These are phyloP conservation scores for Bubo bubo DNA, from an alignment of 2,113 vertebrate genomes.

Conservation along the genomic window DNA sequence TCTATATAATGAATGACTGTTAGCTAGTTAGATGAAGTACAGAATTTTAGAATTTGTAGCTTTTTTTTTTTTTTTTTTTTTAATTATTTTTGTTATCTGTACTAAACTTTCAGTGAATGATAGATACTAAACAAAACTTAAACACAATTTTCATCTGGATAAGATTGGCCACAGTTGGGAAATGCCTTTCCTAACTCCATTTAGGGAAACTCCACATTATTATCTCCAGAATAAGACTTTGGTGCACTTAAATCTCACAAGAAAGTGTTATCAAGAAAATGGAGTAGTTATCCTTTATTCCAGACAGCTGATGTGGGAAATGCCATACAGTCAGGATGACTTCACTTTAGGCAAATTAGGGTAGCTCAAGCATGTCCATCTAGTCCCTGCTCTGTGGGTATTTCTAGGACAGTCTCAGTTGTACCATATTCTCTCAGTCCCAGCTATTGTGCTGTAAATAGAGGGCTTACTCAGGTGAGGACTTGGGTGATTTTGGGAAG, in stretches of 20 bases:
- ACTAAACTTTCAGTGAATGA: neutral
- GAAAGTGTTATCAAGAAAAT: neutral
- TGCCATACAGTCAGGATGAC: neutral
- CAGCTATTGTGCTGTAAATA: neutral
- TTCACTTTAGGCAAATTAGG: neutral
- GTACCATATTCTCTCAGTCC: rapidly evolving
- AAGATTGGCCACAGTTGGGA: rapidly evolving
- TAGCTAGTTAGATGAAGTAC: neutral
- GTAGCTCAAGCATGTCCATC: neutral
- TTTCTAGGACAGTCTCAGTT: neutral
- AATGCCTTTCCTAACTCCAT: neutral
- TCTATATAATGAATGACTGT: neutral
- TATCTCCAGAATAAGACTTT: neutral
- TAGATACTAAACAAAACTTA: neutral
- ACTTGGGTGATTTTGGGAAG: neutral
- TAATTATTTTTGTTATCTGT: neutral
- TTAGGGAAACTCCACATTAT: neutral
- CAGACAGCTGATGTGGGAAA: neutral
- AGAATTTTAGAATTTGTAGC: neutral
- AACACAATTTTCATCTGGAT: neutral
- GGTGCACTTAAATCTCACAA: neutral
- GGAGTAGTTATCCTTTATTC: neutral
- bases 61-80: no score
- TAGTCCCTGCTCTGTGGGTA: neutral
- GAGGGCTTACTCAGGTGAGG: neutral